Percentiles rank a stretch among this genome's conserved stretches.
Evolutionary conservation across 37 sponge, comb jelly and placozoan species (phyloP).

Genomic region (Tethya wilhelma): DNA sequence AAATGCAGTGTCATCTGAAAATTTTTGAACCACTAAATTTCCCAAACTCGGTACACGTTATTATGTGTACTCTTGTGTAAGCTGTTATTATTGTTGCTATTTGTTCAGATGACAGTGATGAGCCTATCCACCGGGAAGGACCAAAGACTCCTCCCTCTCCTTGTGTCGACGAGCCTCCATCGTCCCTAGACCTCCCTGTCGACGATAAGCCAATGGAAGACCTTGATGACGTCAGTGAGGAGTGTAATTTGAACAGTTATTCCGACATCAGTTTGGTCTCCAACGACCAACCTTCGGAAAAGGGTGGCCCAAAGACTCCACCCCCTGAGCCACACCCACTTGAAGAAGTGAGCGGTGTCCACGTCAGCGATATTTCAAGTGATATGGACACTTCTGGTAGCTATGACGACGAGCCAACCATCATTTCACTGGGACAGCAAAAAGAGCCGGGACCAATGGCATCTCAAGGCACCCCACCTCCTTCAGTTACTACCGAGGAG

Average conservation of each 20-base stretch:
- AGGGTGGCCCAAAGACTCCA: conserved; percentile 11
- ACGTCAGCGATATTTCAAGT: conserved; percentile 21
- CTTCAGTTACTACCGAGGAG: too few relatives aligned
- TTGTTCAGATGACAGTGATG: too few relatives aligned
- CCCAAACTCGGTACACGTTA: too few relatives aligned
- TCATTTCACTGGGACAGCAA: background rate
- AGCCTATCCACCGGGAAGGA: too few relatives aligned
- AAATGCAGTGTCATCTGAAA: too few relatives aligned
- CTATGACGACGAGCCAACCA: background rate
- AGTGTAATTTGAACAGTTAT: background rate
- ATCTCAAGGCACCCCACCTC: conserved; percentile 5
- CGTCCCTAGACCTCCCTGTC: background rate
- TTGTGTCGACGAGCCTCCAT: background rate
- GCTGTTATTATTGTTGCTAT: too few relatives aligned
- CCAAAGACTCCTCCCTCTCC: background rate
- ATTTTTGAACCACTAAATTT: too few relatives aligned
- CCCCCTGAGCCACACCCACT: background rate
- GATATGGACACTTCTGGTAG: conserved; percentile 18
- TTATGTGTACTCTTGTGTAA: too few relatives aligned
- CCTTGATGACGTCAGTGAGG: background rate
- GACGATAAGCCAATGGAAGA: background rate
- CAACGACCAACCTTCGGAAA: background rate
- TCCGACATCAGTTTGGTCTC: conserved; percentile 30
- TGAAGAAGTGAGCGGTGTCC: background rate
- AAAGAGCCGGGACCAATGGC: background rate